phyloP scores from a whole-genome alignment of 2,888 invertebrate species.

The Parnassius apollo region DNA sequence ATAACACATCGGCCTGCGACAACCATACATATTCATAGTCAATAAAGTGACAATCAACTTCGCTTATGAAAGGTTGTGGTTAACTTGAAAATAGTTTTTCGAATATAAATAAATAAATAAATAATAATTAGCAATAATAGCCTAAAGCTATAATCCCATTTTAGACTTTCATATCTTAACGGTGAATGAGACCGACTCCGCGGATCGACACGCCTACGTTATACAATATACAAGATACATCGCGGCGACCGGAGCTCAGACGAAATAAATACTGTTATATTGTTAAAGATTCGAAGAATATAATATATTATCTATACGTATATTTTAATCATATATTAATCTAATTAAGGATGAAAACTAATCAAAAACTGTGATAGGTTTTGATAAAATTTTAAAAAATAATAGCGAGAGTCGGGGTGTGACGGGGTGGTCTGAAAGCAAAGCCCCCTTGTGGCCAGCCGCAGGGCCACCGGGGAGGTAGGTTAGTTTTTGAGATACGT shows the following conservation, averaged over 20 bases:
- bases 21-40: constrained; percentile 76
- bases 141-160: constrained; percentile 73
- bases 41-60: constrained; percentile 78
- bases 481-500: constrained; percentile 68
- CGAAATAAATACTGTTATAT: constrained; percentile 78
- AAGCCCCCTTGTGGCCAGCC: constrained; percentile 33
- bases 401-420: constrained; percentile 47
- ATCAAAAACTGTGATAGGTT: constrained; percentile 82
- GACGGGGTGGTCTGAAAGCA: constrained; percentile 4
- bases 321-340: constrained; percentile 80
- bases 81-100: constrained; percentile 77
- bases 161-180: constrained; percentile 70
- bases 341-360: constrained; percentile 79
- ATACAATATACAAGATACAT: constrained; percentile 28
- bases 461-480: constrained; percentile 40
- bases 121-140: constrained; percentile 76
- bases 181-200: constrained; percentile 27
- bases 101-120: constrained; percentile 63
- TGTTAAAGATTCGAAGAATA: constrained; percentile 77
- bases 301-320: constrained; percentile 79
- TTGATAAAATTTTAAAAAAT: constrained; percentile 78
- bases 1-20: constrained; percentile 35
- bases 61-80: constrained; percentile 82
- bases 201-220: neutral
- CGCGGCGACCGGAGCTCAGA: constrained; percentile 50